Conservation (phyloP, 1,140 invertebrate species). For the Scaptomyza montana region DNA sequence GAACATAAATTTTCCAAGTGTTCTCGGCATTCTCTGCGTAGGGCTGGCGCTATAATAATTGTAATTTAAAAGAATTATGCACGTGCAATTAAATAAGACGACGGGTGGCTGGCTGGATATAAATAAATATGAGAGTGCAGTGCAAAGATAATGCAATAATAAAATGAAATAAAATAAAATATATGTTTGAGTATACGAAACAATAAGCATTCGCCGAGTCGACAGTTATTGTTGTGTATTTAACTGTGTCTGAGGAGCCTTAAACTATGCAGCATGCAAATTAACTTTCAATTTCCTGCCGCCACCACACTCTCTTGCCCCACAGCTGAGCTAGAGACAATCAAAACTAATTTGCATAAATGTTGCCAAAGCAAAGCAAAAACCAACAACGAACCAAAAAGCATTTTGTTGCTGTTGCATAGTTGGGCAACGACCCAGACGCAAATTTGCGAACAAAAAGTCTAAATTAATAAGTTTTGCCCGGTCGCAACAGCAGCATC, state of each 20-base stretch:
- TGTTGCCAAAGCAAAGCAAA: conserved; percentile 68
- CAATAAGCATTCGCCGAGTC: conserved; percentile 56
- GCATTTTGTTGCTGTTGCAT: conserved; percentile 43
- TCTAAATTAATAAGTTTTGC: conserved; percentile 79
- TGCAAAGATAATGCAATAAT: conserved; percentile 73
- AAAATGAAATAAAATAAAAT: conserved; percentile 50
- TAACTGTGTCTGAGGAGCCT: conserved; percentile 57
- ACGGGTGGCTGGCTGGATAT: conserved; percentile 50
- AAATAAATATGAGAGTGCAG: conserved; percentile 49
- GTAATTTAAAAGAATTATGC: conserved; percentile 81
- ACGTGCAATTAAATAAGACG: conserved; percentile 79
- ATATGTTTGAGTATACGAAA: conserved; percentile 16
- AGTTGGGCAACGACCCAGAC: conserved; percentile 73
- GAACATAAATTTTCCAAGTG: conserved; percentile 68
- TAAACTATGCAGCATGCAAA: conserved; percentile 72
- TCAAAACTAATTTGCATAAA: conserved; percentile 83
- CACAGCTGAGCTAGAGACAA: conserved; percentile 56
- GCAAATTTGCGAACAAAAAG: conserved; percentile 78
- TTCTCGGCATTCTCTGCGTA: conserved; percentile 21
- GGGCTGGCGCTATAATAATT: conserved; percentile 62
- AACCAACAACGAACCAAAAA: conserved; percentile 53
- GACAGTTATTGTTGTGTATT: conserved; percentile 74
- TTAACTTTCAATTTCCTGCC: conserved; percentile 81
- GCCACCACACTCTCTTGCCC: background rate
- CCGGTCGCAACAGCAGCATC: conserved; percentile 31